Conservation (phyloP, 2,113 vertebrate genomes). For the Tenrec ecaudatus region DNA sequence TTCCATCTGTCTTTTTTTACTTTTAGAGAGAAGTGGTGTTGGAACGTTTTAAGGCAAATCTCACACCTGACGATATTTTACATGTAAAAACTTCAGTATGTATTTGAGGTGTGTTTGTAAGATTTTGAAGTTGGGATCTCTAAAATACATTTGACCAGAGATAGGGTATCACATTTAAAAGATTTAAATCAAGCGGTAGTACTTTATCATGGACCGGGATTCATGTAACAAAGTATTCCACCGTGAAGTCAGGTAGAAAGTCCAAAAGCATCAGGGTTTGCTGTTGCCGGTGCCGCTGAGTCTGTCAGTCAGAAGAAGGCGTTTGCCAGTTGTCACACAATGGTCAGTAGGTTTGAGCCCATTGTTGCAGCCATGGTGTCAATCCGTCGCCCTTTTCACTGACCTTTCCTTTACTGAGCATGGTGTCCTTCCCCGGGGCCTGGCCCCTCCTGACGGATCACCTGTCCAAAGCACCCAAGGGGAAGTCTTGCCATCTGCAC, state of each 20-base stretch:
- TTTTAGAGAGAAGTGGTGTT: background rate
- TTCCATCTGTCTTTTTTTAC: background rate
- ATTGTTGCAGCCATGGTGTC: background rate
- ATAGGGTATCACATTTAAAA: slow-evolving; percentile 17
- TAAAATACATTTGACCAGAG: slow-evolving; percentile 31
- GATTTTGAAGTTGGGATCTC: background rate
- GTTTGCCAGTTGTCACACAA: background rate
- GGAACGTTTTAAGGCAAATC: slow-evolving; percentile 45
- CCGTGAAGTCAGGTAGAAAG: background rate
- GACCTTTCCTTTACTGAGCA: background rate
- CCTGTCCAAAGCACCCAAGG: background rate
- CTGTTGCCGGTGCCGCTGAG: background rate
- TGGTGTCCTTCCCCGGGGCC: no score
- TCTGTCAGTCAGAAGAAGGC: background rate
- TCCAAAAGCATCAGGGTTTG: background rate
- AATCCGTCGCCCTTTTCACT: background rate
- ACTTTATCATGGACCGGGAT: background rate
- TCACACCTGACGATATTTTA: slow-evolving; percentile 12
- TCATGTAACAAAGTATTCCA: slow-evolving; percentile 12
- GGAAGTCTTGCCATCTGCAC: background rate
- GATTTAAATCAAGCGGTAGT: background rate
- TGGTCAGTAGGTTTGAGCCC: background rate
- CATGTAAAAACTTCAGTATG: background rate
- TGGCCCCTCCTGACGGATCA: no score
- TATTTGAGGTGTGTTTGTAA: background rate